These are phyloP conservation scores for Pungitius pungitius DNA, from an alignment of 2,113 vertebrate genomes.

Conservation along the genomic window DNA sequence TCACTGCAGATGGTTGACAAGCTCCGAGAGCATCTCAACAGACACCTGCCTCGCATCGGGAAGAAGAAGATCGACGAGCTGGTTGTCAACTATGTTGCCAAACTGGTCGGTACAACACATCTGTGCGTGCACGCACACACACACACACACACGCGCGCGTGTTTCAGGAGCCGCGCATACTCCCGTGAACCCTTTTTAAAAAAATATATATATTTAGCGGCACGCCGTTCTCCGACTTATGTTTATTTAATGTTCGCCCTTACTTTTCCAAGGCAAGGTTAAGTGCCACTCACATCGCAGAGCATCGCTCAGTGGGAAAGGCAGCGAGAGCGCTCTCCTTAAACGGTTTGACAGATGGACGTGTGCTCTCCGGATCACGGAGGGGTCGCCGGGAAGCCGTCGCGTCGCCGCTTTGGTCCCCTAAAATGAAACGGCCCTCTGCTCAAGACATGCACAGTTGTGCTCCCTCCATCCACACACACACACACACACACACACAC, in stretches of 20 bases:
- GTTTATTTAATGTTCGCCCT: constrained; percentile 39
- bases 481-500: no score
- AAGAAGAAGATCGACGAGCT: constrained; percentile 91
- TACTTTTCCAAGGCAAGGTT: constrained; percentile 34
- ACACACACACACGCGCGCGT: no score
- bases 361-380: constrained; percentile 8
- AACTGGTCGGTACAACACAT: constrained; percentile 74
- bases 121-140: no score
- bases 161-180: neutral
- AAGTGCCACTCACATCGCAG: constrained; percentile 28
- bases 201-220: neutral
- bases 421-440: neutral
- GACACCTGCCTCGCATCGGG: constrained; percentile 86
- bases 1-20: constrained; percentile 90
- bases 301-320: constrained; percentile 12
- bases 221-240: constrained; percentile 19
- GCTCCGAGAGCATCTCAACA: constrained; percentile 90
- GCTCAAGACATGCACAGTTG: neutral
- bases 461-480: no score
- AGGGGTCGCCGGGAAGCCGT: constrained; percentile 10
- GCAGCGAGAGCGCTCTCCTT: constrained; percentile 19
- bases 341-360: constrained; percentile 36
- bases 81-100: constrained; percentile 90
- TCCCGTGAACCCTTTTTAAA: neutral
- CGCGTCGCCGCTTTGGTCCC: neutral